A percentile compares a stretch with the other conserved stretches of the same genome.
phyloP scores from a whole-genome alignment of 2,888 invertebrate genomes.

The Neocrepidodera transversa region DNA sequence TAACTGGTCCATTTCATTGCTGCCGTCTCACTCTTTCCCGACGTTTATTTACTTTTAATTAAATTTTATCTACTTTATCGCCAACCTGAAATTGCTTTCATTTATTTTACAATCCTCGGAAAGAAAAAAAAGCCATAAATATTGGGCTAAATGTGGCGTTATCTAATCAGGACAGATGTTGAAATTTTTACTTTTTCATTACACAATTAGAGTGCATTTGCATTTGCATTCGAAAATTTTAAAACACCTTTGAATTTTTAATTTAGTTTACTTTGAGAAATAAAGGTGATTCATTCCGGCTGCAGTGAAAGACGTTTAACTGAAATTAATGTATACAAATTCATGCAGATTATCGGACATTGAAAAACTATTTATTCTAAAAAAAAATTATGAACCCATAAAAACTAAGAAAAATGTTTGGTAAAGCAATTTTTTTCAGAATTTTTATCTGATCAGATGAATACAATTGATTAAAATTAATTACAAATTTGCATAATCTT shows the following conservation, averaged over 20 bases:
- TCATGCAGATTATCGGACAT: too few relatives aligned
- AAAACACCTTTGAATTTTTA: background rate
- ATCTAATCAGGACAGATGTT: slow-evolving; percentile 44
- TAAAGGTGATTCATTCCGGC: background rate
- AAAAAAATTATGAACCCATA: too few relatives aligned
- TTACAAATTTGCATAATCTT: too few relatives aligned
- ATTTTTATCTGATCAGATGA: too few relatives aligned
- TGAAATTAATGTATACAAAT: too few relatives aligned
- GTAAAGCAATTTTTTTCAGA: too few relatives aligned
- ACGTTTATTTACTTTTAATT: slow-evolving; percentile 51
- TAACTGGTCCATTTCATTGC: slow-evolving; percentile 52
- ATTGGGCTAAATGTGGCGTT: slow-evolving; percentile 38
- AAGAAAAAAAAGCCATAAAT: slow-evolving; percentile 45
- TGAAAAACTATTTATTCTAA: too few relatives aligned
- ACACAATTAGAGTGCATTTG: slow-evolving; percentile 12
- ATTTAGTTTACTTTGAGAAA: background rate
- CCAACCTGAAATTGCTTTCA: slow-evolving; percentile 18
- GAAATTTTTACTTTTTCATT: slow-evolving; percentile 21
- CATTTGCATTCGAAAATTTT: slow-evolving; percentile 13
- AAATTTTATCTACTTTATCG: slow-evolving; percentile 42
- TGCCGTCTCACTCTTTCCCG: slow-evolving; percentile 22
- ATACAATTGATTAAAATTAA: too few relatives aligned
- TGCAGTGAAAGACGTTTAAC: too few relatives aligned
- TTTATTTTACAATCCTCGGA: slow-evolving; percentile 41
- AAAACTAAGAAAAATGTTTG: too few relatives aligned